A percentile compares a stretch with the other conserved stretches of the same genome.
These are phyloP conservation scores for Epirrhoe alternata DNA, from an alignment of 2,888 invertebrate genomes.

Conservation along the genomic window DNA sequence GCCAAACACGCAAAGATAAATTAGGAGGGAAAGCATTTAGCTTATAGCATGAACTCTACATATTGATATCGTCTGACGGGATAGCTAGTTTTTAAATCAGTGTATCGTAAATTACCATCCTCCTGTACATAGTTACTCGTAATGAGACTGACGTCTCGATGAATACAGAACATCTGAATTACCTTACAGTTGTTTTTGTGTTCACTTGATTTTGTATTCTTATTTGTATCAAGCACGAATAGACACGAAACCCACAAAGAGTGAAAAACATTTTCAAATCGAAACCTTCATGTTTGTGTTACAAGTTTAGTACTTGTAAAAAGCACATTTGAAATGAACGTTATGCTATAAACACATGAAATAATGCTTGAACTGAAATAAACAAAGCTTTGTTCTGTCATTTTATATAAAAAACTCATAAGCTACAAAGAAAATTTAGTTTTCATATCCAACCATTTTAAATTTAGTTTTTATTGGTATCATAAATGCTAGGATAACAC, in stretches of 20 bases:
- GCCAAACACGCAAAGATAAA: too few relatives aligned
- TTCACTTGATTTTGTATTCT: constrained; percentile 8
- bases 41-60: too few relatives aligned
- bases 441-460: too few relatives aligned
- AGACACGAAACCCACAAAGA: constrained; percentile 8
- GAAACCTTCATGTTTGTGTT: not conserved
- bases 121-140: not conserved
- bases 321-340: constrained; percentile 2
- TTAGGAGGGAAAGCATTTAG: too few relatives aligned
- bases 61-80: too few relatives aligned
- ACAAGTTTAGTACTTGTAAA: constrained; percentile 4
- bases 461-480: too few relatives aligned
- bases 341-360: constrained; percentile 9
- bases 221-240: constrained; percentile 17
- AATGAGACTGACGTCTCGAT: constrained; percentile 26
- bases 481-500: too few relatives aligned
- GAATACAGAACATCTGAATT: constrained; percentile 30
- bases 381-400: not conserved
- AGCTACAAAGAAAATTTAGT: not conserved
- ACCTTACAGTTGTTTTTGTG: constrained; percentile 11
- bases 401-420: not conserved
- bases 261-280: not conserved
- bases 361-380: constrained; percentile 4
- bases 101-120: not conserved
- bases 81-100: not conserved